Percentiles rank a stretch among this genome's conserved stretches.
Evolutionary conservation across 1,140 invertebrate genomes (phyloP).

Genomic region (Cyrtorhinus lividipennis): DNA sequence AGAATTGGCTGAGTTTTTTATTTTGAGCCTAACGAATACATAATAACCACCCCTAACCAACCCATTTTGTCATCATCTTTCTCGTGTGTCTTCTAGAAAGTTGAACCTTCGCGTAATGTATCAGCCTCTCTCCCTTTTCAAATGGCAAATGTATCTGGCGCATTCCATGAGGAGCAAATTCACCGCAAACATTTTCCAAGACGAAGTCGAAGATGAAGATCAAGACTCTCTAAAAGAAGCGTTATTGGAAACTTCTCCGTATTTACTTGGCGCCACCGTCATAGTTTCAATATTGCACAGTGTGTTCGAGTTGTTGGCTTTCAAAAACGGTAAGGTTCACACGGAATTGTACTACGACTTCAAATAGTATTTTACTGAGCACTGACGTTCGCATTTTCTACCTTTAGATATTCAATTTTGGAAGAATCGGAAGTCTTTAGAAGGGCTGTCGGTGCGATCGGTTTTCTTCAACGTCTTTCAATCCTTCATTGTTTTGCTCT

Average conservation of each 20-base stretch:
- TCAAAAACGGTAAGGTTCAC: conserved; percentile 86
- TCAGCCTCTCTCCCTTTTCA: conserved; percentile 86
- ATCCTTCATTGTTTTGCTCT: conserved; percentile 83
- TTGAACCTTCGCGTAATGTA: conserved; percentile 67
- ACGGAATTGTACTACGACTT: not conserved
- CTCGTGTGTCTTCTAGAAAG: conserved; percentile 27
- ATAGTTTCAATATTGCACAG: conserved; percentile 90
- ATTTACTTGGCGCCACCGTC: conserved; percentile 82
- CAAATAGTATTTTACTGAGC: not conserved
- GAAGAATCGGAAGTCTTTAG: conserved; percentile 92
- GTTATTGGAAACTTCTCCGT: conserved; percentile 91
- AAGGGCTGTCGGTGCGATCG: conserved; percentile 92
- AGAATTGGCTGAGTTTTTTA: too few relatives aligned
- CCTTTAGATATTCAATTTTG: conserved; percentile 94
- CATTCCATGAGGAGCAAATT: conserved; percentile 78
- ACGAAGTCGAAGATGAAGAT: conserved; percentile 37
- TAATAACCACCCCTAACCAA: too few relatives aligned
- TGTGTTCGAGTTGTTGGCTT: conserved; percentile 95
- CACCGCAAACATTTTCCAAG: conserved; percentile 37
- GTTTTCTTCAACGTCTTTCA: conserved; percentile 99
- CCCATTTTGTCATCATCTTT: too few relatives aligned
- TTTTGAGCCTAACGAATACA: too few relatives aligned
- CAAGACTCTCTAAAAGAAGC: conserved; percentile 97
- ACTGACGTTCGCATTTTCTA: conserved; percentile 15
- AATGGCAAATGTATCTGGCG: conserved; percentile 95